phyloP scores from a whole-genome alignment of 2,797 vertebrate genomes.

The Buphagus erythrorhynchus region DNA sequence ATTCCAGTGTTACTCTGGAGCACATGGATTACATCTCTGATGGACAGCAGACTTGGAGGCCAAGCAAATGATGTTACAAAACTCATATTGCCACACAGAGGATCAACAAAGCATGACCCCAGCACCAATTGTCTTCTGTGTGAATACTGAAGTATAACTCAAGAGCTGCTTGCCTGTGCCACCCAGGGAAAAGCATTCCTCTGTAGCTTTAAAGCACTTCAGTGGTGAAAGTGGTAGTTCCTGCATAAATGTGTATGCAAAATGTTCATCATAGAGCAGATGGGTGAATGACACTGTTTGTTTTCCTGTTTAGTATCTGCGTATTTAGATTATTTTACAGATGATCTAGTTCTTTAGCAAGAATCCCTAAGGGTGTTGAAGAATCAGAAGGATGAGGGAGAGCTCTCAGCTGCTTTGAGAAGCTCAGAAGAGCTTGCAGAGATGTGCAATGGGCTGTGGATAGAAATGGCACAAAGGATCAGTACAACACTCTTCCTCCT shows the following conservation, averaged over 20 bases:
- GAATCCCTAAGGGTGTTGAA: not conserved
- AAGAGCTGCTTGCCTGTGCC: not conserved
- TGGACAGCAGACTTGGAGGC: not conserved
- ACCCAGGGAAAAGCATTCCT: fast-evolving
- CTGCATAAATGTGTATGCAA: not conserved
- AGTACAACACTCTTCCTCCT: fast-evolving
- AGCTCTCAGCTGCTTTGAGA: not conserved
- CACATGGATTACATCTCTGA: not conserved
- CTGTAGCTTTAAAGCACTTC: not conserved
- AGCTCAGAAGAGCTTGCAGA: not conserved
- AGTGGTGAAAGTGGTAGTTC: not conserved
- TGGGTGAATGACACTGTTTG: not conserved
- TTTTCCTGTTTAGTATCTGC: not conserved
- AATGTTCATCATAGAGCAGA: not conserved
- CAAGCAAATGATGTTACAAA: not conserved
- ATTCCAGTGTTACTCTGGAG: not conserved
- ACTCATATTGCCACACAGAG: not conserved
- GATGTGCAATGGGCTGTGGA: not conserved
- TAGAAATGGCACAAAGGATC: not conserved
- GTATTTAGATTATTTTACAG: not conserved
- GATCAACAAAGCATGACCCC: not conserved
- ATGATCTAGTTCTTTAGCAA: not conserved
- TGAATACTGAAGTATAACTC: not conserved
- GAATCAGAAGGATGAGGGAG: not conserved
- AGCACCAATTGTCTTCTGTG: not conserved